Percentiles rank a stretch among this genome's conserved stretches.
Evolutionary conservation across 1,140 invertebrate species (phyloP).

Genomic region (Procambarus clarkii): DNA sequence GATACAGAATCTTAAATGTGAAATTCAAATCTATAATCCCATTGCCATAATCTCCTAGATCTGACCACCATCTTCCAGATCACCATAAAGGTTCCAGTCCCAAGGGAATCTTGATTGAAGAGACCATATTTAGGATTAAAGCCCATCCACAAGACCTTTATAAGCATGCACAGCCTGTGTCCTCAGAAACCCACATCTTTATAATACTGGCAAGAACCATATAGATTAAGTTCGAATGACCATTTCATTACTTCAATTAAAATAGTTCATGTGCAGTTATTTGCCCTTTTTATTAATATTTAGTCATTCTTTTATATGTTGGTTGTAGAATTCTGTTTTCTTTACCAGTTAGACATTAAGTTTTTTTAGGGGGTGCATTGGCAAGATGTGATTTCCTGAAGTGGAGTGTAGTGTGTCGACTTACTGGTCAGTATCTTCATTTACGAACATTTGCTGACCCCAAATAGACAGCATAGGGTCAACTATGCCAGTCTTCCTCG

Average conservation of each 20-base stretch:
- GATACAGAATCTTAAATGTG: too few species aligned
- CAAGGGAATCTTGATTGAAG: background rate
- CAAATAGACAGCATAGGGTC: slow-evolving; percentile 97
- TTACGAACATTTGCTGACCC: slow-evolving; percentile 97
- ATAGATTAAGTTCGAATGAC: too few species aligned
- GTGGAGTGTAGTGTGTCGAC: slow-evolving; percentile 76
- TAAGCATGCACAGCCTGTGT: slow-evolving; percentile 29
- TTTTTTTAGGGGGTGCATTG: background rate
- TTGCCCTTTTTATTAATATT: too few species aligned
- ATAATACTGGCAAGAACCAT: background rate
- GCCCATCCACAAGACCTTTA: slow-evolving; percentile 27
- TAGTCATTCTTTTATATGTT: too few species aligned
- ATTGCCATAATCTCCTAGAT: too few species aligned
- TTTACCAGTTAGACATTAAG: too few species aligned
- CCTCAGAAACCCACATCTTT: slow-evolving; percentile 23
- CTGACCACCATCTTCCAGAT: background rate
- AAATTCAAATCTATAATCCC: too few species aligned
- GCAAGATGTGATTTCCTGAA: slow-evolving; percentile 28
- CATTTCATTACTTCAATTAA: too few species aligned
- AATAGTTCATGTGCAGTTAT: too few species aligned
- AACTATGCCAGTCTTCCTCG: slow-evolving; percentile 93
- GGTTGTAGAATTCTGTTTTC: too few species aligned
- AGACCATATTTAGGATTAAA: background rate
- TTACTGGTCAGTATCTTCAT: slow-evolving; percentile 97
- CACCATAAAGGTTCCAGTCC: background rate